Conservation (phyloP, 2,113 vertebrate species). For the Pseudonaja textilis region DNA sequence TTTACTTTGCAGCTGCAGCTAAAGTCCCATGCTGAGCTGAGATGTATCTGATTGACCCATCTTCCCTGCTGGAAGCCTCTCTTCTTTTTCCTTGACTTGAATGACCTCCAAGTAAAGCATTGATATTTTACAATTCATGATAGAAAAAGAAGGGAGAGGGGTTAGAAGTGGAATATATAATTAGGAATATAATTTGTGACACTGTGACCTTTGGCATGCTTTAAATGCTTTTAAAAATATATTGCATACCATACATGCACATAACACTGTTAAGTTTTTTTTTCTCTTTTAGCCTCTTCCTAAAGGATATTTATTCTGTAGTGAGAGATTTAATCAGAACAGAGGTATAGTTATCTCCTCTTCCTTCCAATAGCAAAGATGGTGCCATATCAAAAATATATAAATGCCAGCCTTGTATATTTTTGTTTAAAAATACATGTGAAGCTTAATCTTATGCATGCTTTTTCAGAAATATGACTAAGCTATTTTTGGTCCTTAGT, state of each 20-base stretch:
- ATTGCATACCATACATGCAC: not conserved
- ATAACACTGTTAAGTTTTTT: not conserved
- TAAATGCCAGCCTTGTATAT: not conserved
- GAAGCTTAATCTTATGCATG: not conserved
- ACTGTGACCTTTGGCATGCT: slow-evolving; percentile 32
- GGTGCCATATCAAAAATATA: not conserved
- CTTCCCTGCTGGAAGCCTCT: slow-evolving; percentile 66
- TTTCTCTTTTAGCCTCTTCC: not conserved
- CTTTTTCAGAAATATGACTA: not conserved
- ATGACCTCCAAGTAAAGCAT: slow-evolving; percentile 59
- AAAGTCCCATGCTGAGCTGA: slow-evolving; percentile 64
- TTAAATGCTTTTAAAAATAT: slow-evolving; percentile 15
- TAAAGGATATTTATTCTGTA: slow-evolving; percentile 1
- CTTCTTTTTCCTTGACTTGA: slow-evolving; percentile 57
- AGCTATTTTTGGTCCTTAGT: not conserved
- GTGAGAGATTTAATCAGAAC: slow-evolving; percentile 27
- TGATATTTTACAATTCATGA: slow-evolving; percentile 67
- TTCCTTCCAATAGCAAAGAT: not conserved
- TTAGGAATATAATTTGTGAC: slow-evolving; percentile 55
- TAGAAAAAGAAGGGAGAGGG: slow-evolving; percentile 47
- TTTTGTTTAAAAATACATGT: slow-evolving; percentile 5
- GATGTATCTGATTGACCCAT: slow-evolving; percentile 65
- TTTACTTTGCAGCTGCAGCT: slow-evolving; percentile 54
- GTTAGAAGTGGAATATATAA: slow-evolving; percentile 56
- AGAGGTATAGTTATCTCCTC: not conserved